Base-by-base conservation (phyloP, 2,113 vertebrate genomes). In the Mystacornis crossleyi region DNA sequence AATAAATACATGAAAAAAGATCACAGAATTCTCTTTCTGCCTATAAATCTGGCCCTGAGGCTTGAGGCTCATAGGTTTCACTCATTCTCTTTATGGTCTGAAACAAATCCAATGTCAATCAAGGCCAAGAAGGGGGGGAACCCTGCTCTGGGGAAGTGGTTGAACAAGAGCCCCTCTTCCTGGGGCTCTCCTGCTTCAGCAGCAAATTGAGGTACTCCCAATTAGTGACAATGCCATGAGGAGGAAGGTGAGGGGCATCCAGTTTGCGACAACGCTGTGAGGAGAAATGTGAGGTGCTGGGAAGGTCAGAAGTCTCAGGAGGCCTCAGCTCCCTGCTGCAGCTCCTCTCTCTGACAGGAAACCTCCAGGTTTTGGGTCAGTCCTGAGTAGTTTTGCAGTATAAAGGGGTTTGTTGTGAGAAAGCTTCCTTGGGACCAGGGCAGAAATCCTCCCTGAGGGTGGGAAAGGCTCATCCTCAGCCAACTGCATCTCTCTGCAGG, bases 21-120 rank as follows among this genome's bases (percentile, higher is more conserved):
- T 96, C 92, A 96, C 86, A 95, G 95, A 91, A 85, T 84, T 87
- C 80, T 93, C 62, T 93, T 85, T 96, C 86, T 96, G 79, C n/a
- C 74, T 70, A 50, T 96, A 93, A 96, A 96, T 96, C 92, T 94
- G 85, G 78, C 96, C 93, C 91, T n/a, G 60, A 91, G 97, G 97
- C 94, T 90, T 0, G 0, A 75, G 69, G 55, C 85, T 94, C 42
- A 34, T 12, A 70, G 51, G 48, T 92, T 94, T 95, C 71, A 73
- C 81, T 96, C 2, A 1, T 81, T 83, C 85, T 91, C 85, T 94
- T 95, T 82, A 88, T 55, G 54, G 31, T 83, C 73, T 94, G 92
- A 90, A 97, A 91, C 48, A 33, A 89, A 95, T 92, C 89, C 83
- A 53, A 3, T 47, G 96, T 96, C 95, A 96, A 36, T 94, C 93